These are phyloP conservation scores for Brachionus paranguensis DNA, from an alignment of 1,140 invertebrate species.

Conservation along the genomic window DNA sequence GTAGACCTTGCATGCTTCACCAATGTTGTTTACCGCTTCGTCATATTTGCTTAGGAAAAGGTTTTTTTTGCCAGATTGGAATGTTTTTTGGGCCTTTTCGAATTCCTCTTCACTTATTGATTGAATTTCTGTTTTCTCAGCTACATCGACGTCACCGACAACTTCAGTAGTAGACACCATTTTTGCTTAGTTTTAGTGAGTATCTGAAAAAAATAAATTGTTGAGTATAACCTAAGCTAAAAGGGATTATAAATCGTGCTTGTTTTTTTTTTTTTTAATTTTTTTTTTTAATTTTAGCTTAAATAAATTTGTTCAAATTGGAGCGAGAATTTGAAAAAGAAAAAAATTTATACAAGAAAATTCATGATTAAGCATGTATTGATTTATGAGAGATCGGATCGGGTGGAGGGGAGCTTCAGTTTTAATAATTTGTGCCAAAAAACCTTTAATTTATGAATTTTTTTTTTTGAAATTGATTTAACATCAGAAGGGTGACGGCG, in stretches of 20 bases:
- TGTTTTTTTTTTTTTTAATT: neutral
- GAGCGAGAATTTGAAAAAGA: neutral
- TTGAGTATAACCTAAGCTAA: neutral
- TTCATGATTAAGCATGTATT: neutral
- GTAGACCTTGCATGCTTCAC: constrained; percentile 49
- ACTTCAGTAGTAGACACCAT: constrained; percentile 39
- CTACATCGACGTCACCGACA: neutral
- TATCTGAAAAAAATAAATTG: neutral
- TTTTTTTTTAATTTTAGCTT: neutral
- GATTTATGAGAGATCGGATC: neutral
- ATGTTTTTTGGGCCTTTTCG: constrained; percentile 39
- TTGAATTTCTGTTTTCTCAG: neutral
- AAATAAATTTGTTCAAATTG: neutral
- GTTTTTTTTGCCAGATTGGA: constrained; percentile 28
- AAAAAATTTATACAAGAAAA: neutral
- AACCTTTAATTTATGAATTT: constrained; percentile 19
- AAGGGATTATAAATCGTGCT: neutral
- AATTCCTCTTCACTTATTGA: constrained; percentile 36
- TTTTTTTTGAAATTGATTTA: neutral
- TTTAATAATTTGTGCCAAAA: neutral
- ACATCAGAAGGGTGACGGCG: neutral
- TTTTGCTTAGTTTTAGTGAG: constrained; percentile 1
- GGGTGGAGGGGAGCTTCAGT: neutral
- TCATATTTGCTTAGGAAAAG: constrained; percentile 34
- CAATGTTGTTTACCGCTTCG: constrained; percentile 25